Percentiles rank a stretch among this genome's conserved stretches.
Conservation (phyloP, 1,140 invertebrate genomes). For the Dendrolimus kikuchii region DNA sequence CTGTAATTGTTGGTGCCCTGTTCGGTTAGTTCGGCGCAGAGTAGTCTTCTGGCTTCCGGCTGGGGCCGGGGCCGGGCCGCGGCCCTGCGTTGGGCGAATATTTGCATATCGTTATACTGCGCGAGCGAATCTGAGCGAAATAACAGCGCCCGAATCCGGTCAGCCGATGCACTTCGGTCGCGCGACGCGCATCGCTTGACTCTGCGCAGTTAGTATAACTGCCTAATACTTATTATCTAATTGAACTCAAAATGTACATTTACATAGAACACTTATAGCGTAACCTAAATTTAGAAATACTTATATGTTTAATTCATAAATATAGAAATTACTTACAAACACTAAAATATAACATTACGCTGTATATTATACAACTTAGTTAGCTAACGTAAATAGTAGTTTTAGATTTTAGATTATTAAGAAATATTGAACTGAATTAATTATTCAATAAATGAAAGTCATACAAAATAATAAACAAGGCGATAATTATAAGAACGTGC, state of each 20-base stretch:
- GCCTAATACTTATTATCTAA: conserved; percentile 34
- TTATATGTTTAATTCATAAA: conserved; percentile 61
- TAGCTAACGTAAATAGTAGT: conserved; percentile 52
- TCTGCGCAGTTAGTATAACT: conserved; percentile 17
- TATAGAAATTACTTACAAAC: conserved; percentile 62
- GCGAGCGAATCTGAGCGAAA: conserved; percentile 53
- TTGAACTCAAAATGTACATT: conserved; percentile 59
- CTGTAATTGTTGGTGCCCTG: too few relatives aligned
- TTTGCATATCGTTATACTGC: conserved; percentile 12
- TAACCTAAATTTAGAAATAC: conserved; percentile 52
- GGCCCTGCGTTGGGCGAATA: not conserved
- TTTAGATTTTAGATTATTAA: conserved; percentile 45
- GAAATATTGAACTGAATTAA: conserved; percentile 15
- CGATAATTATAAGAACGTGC: conserved; percentile 14
- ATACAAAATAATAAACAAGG: conserved; percentile 13
- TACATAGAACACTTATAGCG: conserved; percentile 56
- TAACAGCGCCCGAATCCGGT: conserved; percentile 27
- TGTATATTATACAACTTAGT: conserved; percentile 52
- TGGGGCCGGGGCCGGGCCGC: too few relatives aligned
- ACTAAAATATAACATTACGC: conserved; percentile 48
- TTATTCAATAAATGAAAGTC: conserved; percentile 15
- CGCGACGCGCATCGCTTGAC: conserved; percentile 12
- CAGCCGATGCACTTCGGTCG: not conserved
- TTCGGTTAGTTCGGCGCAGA: too few relatives aligned
- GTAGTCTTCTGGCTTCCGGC: too few relatives aligned